Evolutionary conservation across 2,888 invertebrate species (phyloP).

Genomic region (Meiosimyza decipiens): DNA sequence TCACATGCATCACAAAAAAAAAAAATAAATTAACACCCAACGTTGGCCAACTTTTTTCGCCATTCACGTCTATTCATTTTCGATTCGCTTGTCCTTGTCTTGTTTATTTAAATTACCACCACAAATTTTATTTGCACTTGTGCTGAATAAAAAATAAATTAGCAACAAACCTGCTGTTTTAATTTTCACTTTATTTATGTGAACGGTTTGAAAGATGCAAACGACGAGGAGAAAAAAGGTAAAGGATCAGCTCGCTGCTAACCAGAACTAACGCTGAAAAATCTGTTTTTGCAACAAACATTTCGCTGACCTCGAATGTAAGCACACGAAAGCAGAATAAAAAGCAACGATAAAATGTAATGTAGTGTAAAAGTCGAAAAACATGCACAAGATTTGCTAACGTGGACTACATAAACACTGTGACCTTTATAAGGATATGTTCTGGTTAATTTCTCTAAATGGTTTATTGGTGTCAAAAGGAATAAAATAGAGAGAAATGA

Average conservation of each 20-base stretch:
- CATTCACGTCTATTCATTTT: constrained; percentile 4
- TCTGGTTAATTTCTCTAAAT: not conserved
- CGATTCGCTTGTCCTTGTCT: not conserved
- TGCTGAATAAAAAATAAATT: constrained; percentile 35
- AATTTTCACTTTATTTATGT: constrained; percentile 33
- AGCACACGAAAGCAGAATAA: not conserved
- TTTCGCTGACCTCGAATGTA: constrained; percentile 2
- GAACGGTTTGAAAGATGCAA: not conserved
- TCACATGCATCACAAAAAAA: too few relatives aligned
- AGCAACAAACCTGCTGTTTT: constrained; percentile 28
- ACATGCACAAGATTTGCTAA: constrained; percentile 14
- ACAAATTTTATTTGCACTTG: constrained; percentile 36
- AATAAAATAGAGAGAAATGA: too few relatives aligned
- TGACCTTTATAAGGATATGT: not conserved
- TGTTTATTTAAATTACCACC: constrained; percentile 31
- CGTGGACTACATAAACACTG: constrained; percentile 1
- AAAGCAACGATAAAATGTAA: not conserved
- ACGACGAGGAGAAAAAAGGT: not conserved
- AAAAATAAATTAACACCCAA: too few relatives aligned
- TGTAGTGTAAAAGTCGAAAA: not conserved
- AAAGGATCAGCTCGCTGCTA: not conserved
- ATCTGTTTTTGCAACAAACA: not conserved
- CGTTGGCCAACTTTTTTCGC: too few relatives aligned
- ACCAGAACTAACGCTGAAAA: not conserved
- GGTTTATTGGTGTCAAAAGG: too few relatives aligned